Base-by-base conservation (phyloP, 2,888 invertebrate species). In the Cheilosia urbana region DNA sequence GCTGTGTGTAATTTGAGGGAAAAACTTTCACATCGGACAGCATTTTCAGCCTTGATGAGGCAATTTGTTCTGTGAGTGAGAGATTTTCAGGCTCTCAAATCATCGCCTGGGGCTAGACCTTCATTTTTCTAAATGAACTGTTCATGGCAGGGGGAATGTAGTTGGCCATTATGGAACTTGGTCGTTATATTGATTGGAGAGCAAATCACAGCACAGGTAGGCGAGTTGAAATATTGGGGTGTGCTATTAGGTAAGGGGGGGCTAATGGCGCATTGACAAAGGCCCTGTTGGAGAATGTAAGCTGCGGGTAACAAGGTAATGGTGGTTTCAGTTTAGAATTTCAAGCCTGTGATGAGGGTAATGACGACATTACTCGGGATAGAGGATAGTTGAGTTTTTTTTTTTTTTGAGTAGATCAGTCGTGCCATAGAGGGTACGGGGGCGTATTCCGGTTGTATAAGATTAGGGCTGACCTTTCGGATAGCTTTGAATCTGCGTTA, bases 131-230 rank as follows among this genome's bases (percentile, higher is more conserved):
- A 51, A 47, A 63, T 15, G 68, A 45, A 30, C 40, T 58, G 37
- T 55, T 51, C 37, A 24, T n/a, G 37, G 34, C 60, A 53, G 71
- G 34, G 5, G 45, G 51, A 47, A 45, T 24, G 11, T 53, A 30
- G 42, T 42, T 73, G 24, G 55, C 42, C 68, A 51, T 75, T 78
- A 66, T 58, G 72, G 72, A 69, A 34, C 27, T 47, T 57, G 65
- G 75, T 75, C 79, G 65, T 75, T 75, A 75, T 79, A 84, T 84
- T 79, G 83, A 84, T 84, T 84, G 79, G 45, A 58, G 34, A 58
- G 34, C 65, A 65, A 84, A 84, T 84, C 83, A 75, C 73, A 58
- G 69, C 47, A 62, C 53, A 78, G 77, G 63, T 78, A 63, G 21
- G 51, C 11, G 57, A 57, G 34, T 55, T 63, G 63, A 77, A 68